phyloP scores from a whole-genome alignment of 2,797 vertebrate species.

The Phalanger gymnotis region DNA sequence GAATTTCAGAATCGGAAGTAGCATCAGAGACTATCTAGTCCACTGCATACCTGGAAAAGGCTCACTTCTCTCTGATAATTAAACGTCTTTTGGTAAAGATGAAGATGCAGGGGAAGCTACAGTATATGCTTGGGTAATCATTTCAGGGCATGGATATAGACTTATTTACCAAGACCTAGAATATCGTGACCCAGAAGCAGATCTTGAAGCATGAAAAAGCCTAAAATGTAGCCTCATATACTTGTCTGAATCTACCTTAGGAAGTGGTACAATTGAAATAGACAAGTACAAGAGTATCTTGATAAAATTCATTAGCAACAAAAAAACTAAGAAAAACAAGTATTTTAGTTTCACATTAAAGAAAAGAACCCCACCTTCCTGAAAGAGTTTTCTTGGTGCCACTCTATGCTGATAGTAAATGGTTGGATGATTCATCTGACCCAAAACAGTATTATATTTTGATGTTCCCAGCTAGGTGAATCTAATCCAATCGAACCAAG shows the following conservation, averaged over 20 bases:
- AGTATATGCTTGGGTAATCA: not conserved
- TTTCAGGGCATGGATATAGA: not conserved
- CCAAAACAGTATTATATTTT: too few relatives aligned
- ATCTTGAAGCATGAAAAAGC: not conserved
- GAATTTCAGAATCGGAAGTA: not conserved
- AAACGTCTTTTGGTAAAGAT: not conserved
- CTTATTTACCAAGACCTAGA: not conserved
- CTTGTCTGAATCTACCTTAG: not conserved
- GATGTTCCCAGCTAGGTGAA: too few relatives aligned
- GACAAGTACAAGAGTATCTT: not conserved
- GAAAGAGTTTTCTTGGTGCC: constrained; percentile 14
- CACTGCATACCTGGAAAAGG: not conserved
- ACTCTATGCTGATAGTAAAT: not conserved
- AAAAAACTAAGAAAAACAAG: not conserved
- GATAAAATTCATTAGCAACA: not conserved
- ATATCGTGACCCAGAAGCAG: not conserved
- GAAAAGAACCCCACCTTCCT: not conserved
- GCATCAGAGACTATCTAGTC: not conserved
- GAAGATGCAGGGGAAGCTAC: not conserved
- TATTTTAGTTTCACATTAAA: constrained; percentile 20
- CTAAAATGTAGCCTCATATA: not conserved
- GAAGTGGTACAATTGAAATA: not conserved
- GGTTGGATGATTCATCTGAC: too few relatives aligned
- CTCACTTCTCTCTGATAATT: not conserved
- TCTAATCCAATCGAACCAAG: not conserved